Base-by-base conservation (phyloP, 2,113 vertebrate genomes). In the Cisticola juncidis region DNA sequence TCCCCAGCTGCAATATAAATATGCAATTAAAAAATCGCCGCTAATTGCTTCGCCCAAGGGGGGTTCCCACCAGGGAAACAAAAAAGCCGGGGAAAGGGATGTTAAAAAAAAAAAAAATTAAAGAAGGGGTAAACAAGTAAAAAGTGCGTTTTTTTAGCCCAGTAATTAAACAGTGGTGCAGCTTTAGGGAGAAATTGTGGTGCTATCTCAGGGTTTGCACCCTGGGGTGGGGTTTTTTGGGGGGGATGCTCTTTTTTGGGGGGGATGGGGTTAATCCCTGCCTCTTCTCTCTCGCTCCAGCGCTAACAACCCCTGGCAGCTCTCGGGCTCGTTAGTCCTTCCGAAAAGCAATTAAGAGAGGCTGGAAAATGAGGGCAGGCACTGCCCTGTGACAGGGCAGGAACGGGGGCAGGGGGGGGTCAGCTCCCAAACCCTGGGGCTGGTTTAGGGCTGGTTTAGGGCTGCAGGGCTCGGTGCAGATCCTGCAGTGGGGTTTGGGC, bases 1-100 rank as follows among this genome's bases (percentile, higher is more conserved):
- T 97, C 87, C 90, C 95, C 90, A 66, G 95, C 97, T 97, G 90
- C 97, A 95, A 95, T 91, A 97, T 96, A 98, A 96, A 98, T 97
- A 97, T 94, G 98, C 97, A 97, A 97, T 98, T 98, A 98, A 98
- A 97, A 91, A 90, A 95, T 97, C 81, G 86, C 64, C 28, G 64
- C 93, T 97, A 97, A 98, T 97, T 98, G 97, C 86, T 92, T 95
- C 4, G 26, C 80, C 42, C 21, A 88, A 91, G 65, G n/a, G 69
- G 53, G 47, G 42, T 73, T 96, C 95, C 86, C 86, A 84, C 38
- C 16, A 26, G 58, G 40, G 51, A 69, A 71, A 79, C 60, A 71
- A 71, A 58, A 70, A 36, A 33, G 6, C 21, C 0, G 1, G 18
- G 56, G 14, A 36, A 58, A 53, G 8, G n/a, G 56, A 48, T 58